These are phyloP conservation scores for Agriotes lineatus DNA, from an alignment of 2,888 invertebrate species.

Conservation along the genomic window DNA sequence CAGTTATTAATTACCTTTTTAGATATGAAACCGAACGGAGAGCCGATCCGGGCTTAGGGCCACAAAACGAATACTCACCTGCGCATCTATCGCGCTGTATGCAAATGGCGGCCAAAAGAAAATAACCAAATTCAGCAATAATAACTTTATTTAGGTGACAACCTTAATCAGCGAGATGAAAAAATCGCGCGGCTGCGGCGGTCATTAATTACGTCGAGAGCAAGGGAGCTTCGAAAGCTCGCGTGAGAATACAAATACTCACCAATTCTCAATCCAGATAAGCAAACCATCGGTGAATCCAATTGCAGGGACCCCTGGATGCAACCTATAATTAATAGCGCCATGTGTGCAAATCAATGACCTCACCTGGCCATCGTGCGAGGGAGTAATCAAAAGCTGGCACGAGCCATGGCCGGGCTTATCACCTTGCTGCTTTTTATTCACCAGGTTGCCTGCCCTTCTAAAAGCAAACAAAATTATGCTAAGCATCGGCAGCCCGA, in stretches of 20 bases:
- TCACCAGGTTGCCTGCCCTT: background rate
- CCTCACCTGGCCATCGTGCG: constrained; percentile 56
- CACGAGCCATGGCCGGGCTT: constrained; percentile 43
- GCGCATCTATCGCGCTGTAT: constrained; percentile 13
- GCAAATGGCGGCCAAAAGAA: constrained; percentile 6
- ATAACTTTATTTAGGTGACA: constrained; percentile 2
- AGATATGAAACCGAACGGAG: constrained; percentile 10
- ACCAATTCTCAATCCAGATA: constrained; percentile 50
- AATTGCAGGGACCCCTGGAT: constrained; percentile 49
- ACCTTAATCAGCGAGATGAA: background rate
- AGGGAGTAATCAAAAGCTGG: constrained; percentile 48
- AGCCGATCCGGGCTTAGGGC: constrained; percentile 4
- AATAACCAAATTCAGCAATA: background rate
- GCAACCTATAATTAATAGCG: constrained; percentile 56
- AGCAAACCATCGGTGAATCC: constrained; percentile 49
- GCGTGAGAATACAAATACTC: constrained; percentile 50
- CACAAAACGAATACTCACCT: constrained; percentile 17
- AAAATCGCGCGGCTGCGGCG: background rate
- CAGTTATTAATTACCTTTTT: constrained; percentile 19
- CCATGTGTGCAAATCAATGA: constrained; percentile 61
- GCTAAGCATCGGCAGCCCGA: background rate
- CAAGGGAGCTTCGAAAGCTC: constrained; percentile 26
- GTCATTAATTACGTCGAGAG: constrained; percentile 24
- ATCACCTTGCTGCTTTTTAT: constrained; percentile 36
- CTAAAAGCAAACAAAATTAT: background rate